Percentiles rank a stretch among this genome's conserved stretches.
Conservation (phyloP, 1,140 invertebrate species). For the Polyergus mexicanus region DNA sequence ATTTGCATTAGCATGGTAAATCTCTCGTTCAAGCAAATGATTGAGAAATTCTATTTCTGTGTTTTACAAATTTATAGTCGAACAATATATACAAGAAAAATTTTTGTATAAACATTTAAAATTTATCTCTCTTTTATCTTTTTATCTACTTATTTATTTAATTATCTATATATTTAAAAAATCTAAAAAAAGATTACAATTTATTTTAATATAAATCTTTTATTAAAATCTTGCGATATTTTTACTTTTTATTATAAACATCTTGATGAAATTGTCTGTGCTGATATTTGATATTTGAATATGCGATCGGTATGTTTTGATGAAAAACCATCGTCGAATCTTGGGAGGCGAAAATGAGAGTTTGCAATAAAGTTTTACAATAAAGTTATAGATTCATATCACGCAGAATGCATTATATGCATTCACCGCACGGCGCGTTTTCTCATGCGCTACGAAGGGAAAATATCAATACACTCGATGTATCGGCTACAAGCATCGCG, state of each 20-base stretch:
- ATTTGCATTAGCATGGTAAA: not conserved
- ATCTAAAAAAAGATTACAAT: not conserved
- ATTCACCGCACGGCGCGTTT: constrained; percentile 40
- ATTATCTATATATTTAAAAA: not conserved
- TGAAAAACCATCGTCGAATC: constrained; percentile 52
- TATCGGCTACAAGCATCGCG: constrained; percentile 86
- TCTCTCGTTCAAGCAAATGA: not conserved
- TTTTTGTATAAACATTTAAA: not conserved
- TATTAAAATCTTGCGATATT: not conserved
- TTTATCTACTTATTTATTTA: not conserved
- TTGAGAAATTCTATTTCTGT: not conserved
- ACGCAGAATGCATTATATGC: constrained; percentile 53
- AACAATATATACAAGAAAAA: constrained; percentile 1
- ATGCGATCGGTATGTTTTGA: constrained; percentile 6
- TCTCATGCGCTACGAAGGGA: constrained; percentile 46
- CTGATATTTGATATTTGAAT: constrained; percentile 4
- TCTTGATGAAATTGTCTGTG: not conserved
- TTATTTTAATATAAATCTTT: not conserved
- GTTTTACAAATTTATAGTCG: not conserved
- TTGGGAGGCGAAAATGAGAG: constrained; percentile 26
- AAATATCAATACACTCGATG: constrained; percentile 62
- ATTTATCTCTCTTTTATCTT: not conserved
- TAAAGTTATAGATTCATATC: constrained; percentile 60
- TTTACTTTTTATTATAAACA: constrained; percentile 24
- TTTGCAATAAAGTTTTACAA: constrained; percentile 51